Evolutionary conservation across 2,797 vertebrate species (phyloP), one percentile per base, ranked within the genome.

Genomic region (Ambastaia sidthimunki): DNA sequence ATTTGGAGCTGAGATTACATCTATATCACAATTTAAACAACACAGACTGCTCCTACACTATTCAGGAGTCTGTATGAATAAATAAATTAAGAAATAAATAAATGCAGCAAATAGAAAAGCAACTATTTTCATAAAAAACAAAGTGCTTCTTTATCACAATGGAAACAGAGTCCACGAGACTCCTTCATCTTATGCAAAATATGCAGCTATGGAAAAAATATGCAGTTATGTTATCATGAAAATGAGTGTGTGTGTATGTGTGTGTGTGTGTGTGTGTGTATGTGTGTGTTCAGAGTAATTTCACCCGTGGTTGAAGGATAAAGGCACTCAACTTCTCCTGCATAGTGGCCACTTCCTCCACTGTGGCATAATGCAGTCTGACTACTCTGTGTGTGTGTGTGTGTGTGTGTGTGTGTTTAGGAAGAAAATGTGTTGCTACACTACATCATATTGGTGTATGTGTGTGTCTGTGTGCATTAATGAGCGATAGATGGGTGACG

Each of bases 251-350:
- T 78, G 82, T 76, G 54, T 79, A 74, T 65, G 47, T 81, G 71
- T 76, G 74, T 82, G 71, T 44, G 76, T 78, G 69, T 82, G 81
- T 84, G 63, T 82, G 79, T 83, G 57, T 83, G 76, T 82, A 80
- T 71, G 69, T 79, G 79, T 86, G 79, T 84, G 71, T 88, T 78
- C 85, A 92, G 92, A 92, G 91, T 94, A 95, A 92, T 92, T 93
- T 94, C 93, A 92, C 94, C 94, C 93, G 95, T 95, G 94, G 95
- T 96, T 96, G 95, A 96, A 94, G 93, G 88, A 92, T 95, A 94
- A 98, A 98, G 97, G 97, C 97, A 98, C 96, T 97, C 96, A 92
- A 95, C 95, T 93, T 93, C 89, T 89, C 86, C 92, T 87, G 89
- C 92, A 92, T 88, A 75, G 86, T 87, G 87, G 89, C 92, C 90